Base-by-base conservation (phyloP, 2,888 invertebrate genomes). In the Stegana nigrithorax region DNA sequence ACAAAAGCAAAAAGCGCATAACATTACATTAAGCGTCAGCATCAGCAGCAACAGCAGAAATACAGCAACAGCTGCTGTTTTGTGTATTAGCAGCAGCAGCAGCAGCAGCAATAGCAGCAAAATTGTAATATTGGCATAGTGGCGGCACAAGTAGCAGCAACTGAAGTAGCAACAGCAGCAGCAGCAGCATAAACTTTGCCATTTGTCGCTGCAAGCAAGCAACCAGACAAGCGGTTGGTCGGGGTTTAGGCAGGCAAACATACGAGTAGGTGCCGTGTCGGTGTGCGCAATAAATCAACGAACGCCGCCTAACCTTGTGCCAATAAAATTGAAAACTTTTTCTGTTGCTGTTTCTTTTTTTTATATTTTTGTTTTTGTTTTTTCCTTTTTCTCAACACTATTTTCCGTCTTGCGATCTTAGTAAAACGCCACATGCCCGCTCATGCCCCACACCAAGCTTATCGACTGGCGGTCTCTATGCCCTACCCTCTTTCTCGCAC, bases 291-390 rank as follows among this genome's bases (percentile, higher is more conserved):
- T n/a, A n/a, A n/a, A n/a, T n/a, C n/a, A n/a, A n/a, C n/a, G n/a
- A n/a, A 42, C 14, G 42, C n/a, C 17, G n/a, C 25, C 61, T 67
- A 75, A 68, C 73, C 73, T 71, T 72, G 72, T 71, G 67, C 73
- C 63, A 73, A 72, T 72, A 72, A 72, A 72, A 71, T 71, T 60
- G 45, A 65, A 69, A 73, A 50, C 25, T 50, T 50, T 50, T 50
- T 50, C 19, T 45, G 7, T 50, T 50, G 10, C 47, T 21, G n/a
- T 47, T 47, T 21, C 0, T 27, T 3, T 44, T 2, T 45, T 45
- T 50, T 25, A n/a, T n/a, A n/a, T 26, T 50, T 21, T 25, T 26
- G 2, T 50, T 50, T 50, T 50, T 39, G n/a, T 39, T 39, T 39
- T 39, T 36, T 36, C 4, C 14, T n/a, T n/a, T n/a, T n/a, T 50